Evolutionary conservation across 2,797 vertebrate genomes (phyloP).

Genomic region (Lophotriccus pileatus): DNA sequence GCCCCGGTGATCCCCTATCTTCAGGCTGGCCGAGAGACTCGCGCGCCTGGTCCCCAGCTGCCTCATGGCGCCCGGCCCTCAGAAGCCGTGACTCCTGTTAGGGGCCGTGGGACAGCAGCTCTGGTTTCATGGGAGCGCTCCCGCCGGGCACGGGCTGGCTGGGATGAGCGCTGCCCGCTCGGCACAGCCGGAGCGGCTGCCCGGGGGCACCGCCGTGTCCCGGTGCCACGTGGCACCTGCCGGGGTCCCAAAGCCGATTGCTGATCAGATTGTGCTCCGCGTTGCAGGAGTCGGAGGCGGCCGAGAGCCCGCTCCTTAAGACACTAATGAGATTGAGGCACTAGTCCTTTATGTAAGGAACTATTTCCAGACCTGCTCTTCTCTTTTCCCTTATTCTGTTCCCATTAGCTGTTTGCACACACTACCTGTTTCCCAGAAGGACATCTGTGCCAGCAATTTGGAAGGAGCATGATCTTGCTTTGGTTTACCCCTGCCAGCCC

Average conservation of each 20-base stretch:
- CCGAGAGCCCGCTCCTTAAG: slow-evolving; percentile 38
- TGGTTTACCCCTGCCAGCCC: not conserved
- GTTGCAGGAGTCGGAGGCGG: not conserved
- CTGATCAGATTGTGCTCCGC: not conserved
- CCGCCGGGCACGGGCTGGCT: accelerated
- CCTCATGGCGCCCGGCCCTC: slow-evolving; percentile 46
- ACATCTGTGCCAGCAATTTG: not conserved
- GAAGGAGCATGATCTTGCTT: not conserved
- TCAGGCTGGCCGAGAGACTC: slow-evolving; percentile 82
- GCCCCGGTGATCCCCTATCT: slow-evolving; percentile 60
- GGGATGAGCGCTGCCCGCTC: accelerated
- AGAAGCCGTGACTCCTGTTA: accelerated
- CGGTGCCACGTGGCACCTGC: not conserved
- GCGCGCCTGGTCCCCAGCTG: slow-evolving; percentile 74
- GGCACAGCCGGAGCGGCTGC: not conserved
- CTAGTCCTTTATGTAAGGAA: slow-evolving; percentile 44
- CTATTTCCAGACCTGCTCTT: slow-evolving; percentile 27
- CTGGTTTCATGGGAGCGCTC: not conserved
- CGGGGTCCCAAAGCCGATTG: slow-evolving; percentile 37
- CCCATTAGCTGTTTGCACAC: not conserved
- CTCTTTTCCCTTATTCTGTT: not conserved
- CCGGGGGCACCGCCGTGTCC: not conserved
- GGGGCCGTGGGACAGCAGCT: accelerated
- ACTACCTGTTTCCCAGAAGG: not conserved
- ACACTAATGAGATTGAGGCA: slow-evolving; percentile 65